Base-by-base conservation (phyloP, 2,888 invertebrate species). In the Dicyrtomina minuta region DNA sequence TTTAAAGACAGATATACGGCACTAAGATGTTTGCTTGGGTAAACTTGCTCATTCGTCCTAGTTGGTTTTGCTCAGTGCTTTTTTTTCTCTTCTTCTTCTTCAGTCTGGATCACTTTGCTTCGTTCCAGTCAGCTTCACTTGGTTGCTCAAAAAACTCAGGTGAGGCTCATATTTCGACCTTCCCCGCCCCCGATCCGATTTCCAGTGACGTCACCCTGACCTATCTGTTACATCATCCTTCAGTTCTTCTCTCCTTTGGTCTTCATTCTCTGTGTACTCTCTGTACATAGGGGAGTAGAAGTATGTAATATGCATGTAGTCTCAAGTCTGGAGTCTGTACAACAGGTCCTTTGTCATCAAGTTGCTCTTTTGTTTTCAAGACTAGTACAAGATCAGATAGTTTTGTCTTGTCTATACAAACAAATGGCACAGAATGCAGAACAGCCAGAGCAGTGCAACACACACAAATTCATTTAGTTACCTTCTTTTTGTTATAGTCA, bases 131-230 rank as follows among this genome's bases (percentile, higher is more conserved):
- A 72, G 74, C 27, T 74, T 69, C 74, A 72, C 73, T 70, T 73
- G 66, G 74, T 62, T 74, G 72, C 72, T 65, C 70, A 73, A 68
- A 66, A 39, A 70, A 62, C 70, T 70, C 68, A 72, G 74, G 70
- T 72, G 66, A 66, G 59, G 65, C 66, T 74, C 74, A 71, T 56
- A 59, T 74, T 74, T 68, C 75, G 56, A 64, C 65, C 70, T 70
- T 67, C 70, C 70, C 74, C 74, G 73, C 73, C 72, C 73, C 72
- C 70, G 73, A 73, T 73, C 72, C 68, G 27, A 71, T 75, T 74
- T 73, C 72, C 58, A 69, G 33, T 68, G 69, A 67, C 67, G 67
- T 67, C 59, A 60, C 53, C 22, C 39, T 59, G 59, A 66, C 56
- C 49, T 27, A 41, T 46, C 60, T 60, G 67, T 60, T 67, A 67